Percentiles rank a stretch among this genome's conserved stretches.
These are phyloP conservation scores for Boulengeromyrus knoepffleri DNA, from an alignment of 2,113 vertebrate genomes.

Conservation along the genomic window DNA sequence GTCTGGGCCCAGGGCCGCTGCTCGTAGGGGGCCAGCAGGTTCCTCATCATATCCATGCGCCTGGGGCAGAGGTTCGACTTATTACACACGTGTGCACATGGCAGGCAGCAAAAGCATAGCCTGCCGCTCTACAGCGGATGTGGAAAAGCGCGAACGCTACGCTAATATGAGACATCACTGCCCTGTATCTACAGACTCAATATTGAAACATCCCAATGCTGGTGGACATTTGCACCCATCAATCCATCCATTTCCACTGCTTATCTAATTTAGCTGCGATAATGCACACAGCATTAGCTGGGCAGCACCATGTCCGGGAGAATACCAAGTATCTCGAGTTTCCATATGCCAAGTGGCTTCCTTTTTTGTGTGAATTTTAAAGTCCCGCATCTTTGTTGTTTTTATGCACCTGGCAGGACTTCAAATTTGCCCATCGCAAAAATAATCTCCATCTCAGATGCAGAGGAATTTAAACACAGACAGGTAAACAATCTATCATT, in stretches of 20 bases:
- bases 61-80: slow-evolving; percentile 47
- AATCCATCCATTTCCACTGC: neutral
- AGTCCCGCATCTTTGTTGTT: neutral
- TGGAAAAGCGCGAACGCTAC: neutral
- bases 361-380: neutral
- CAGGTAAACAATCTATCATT: neutral
- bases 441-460: neutral
- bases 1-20: slow-evolving; percentile 98
- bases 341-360: neutral
- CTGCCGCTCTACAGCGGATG: neutral
- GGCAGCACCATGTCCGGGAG: neutral
- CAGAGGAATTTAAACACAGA: neutral
- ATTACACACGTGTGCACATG: neutral
- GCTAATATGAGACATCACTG: neutral
- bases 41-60: slow-evolving; percentile 90
- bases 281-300: neutral
- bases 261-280: neutral
- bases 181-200: neutral
- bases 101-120: neutral
- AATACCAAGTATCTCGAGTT: neutral
- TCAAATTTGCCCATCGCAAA: neutral
- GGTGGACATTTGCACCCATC: neutral
- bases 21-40: slow-evolving; percentile 91
- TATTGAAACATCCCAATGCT: neutral
- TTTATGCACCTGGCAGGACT: neutral